Conservation (phyloP, 2,888 invertebrate species). For the Nemurella pictetii region DNA sequence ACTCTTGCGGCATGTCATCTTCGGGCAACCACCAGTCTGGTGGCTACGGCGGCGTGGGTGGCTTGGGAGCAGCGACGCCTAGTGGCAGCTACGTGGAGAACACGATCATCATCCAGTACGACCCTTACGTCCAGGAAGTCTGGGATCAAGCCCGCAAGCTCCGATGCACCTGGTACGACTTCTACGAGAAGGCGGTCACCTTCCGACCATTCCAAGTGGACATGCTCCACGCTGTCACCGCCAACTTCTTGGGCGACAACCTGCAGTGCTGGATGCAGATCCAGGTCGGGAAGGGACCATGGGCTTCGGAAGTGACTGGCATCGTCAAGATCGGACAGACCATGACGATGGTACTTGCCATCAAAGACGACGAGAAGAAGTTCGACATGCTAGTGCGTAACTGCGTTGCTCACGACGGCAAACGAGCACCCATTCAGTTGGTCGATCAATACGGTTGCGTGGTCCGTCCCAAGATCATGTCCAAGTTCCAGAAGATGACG, state of each 20-base stretch:
- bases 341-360: conserved; percentile 95
- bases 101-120: conserved; percentile 92
- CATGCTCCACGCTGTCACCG: conserved; percentile 92
- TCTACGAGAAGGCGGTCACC: conserved; percentile 92
- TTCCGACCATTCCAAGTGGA: conserved; percentile 91
- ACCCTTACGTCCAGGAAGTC: conserved; percentile 92
- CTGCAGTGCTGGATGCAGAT: conserved; percentile 98
- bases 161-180: conserved; percentile 94
- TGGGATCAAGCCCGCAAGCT: conserved; percentile 94
- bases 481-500: conserved; percentile 91
- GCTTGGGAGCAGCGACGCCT: conserved; percentile 87
- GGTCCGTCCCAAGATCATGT: conserved; percentile 90
- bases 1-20: conserved; percentile 91
- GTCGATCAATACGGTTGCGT: conserved; percentile 94
- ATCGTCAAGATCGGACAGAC: conserved; percentile 95
- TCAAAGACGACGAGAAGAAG: conserved; percentile 94
- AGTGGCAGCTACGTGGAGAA: conserved; percentile 94
- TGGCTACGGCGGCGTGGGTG: conserved; percentile 61
- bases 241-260: conserved; percentile 94
- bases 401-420: conserved; percentile 93
- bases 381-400: conserved; percentile 94
- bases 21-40: conserved; percentile 88
- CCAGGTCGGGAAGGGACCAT: conserved; percentile 93
- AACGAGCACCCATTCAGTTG: conserved; percentile 88
- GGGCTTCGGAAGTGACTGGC: conserved; percentile 96